phyloP scores from a whole-genome alignment of 2,888 invertebrate genomes.

The Dynastes tityus region DNA sequence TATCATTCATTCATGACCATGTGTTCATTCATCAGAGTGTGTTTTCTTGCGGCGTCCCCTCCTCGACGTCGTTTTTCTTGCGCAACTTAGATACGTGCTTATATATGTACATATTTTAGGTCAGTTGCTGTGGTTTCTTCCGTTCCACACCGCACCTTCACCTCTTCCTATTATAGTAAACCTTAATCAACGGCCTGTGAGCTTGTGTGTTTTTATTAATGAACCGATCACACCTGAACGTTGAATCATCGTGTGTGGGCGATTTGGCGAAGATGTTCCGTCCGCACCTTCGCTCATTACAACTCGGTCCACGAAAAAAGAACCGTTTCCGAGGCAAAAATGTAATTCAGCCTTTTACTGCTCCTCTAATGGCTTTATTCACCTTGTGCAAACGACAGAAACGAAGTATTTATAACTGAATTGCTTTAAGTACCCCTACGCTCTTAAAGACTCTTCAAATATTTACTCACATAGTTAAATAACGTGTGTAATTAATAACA shows the following conservation, averaged over 20 bases:
- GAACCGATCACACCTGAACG: constrained; percentile 69
- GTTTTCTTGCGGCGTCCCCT: constrained; percentile 54
- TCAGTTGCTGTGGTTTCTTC: constrained; percentile 63
- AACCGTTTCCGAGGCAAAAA: constrained; percentile 13
- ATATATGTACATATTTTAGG: constrained; percentile 65
- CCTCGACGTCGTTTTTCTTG: constrained; percentile 56
- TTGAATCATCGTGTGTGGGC: constrained; percentile 64
- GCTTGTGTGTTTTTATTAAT: constrained; percentile 69
- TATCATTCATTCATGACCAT: constrained; percentile 68
- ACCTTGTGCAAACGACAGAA: neutral
- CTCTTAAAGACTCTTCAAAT: neutral
- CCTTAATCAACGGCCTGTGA: constrained; percentile 68
- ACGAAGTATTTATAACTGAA: neutral
- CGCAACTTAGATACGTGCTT: constrained; percentile 62
- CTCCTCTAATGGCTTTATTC: constrained; percentile 2
- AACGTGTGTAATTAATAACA: neutral
- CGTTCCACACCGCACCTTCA: constrained; percentile 65
- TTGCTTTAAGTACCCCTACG: neutral
- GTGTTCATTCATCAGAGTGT: constrained; percentile 67
- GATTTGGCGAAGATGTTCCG: constrained; percentile 55
- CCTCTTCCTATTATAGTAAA: constrained; percentile 69
- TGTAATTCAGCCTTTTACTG: constrained; percentile 1
- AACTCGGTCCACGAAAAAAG: constrained; percentile 5
- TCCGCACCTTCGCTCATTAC: constrained; percentile 35
- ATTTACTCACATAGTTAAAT: neutral